A percentile compares a stretch with the other conserved stretches of the same genome.
These are phyloP conservation scores for Chaenocephalus aceratus DNA, from an alignment of 2,113 vertebrate genomes.

Conservation along the genomic window DNA sequence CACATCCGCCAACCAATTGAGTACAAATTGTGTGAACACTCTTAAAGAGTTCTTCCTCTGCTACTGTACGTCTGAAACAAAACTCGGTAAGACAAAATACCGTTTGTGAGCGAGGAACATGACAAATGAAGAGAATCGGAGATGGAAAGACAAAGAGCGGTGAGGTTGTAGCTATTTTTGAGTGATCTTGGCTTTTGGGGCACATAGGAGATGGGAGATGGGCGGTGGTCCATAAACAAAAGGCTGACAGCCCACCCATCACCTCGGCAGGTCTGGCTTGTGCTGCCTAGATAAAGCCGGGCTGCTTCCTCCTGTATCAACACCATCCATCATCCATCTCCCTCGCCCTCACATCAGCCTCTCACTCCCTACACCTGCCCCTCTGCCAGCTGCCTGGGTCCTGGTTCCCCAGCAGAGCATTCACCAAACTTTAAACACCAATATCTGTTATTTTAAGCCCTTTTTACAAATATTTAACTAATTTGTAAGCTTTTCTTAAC, in stretches of 20 bases:
- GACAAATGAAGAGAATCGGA: slow-evolving; percentile 58
- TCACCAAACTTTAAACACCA: slow-evolving; percentile 26
- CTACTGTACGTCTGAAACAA: slow-evolving; percentile 43
- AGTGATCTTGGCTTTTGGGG: slow-evolving; percentile 71
- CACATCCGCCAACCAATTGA: slow-evolving; percentile 25
- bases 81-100: slow-evolving; percentile 34
- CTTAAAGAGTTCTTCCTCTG: not conserved
- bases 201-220: slow-evolving; percentile 81
- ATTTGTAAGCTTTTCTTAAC: slow-evolving; percentile 5
- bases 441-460: not conserved
- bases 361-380: slow-evolving; percentile 66
- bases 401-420: slow-evolving; percentile 15
- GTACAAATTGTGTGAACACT: slow-evolving; percentile 20
- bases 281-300: slow-evolving; percentile 84
- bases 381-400: slow-evolving; percentile 46
- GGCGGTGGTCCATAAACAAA: slow-evolving; percentile 85
- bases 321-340: slow-evolving; percentile 86
- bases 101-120: slow-evolving; percentile 44
- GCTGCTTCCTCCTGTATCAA: slow-evolving; percentile 82
- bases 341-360: slow-evolving; percentile 60
- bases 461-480: not conserved
- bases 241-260: slow-evolving; percentile 85
- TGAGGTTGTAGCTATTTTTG: slow-evolving; percentile 69
- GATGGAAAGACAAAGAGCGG: slow-evolving; percentile 64
- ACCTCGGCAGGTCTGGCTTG: slow-evolving; percentile 84